Base-by-base conservation (phyloP, 1,140 invertebrate species). In the Oryctes rhinoceros region DNA sequence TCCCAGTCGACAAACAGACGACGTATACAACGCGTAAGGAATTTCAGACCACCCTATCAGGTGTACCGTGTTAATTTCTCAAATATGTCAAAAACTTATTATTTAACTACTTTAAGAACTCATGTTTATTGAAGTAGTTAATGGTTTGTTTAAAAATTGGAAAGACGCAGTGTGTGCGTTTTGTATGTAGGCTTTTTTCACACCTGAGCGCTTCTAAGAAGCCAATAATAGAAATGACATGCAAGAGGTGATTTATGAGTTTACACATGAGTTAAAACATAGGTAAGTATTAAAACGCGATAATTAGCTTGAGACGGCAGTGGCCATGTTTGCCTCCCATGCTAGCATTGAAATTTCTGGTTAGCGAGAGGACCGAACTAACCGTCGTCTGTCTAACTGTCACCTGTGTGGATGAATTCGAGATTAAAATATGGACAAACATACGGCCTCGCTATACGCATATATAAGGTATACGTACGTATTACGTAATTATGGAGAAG, bases 191-290 rank as follows among this genome's bases (percentile, higher is more conserved):
- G 49, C 59, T 39, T 79, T 79, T 79, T 79, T 79, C 78, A 79
- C 78, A 79, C 78, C 78, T 79, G 78, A 24, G 78, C 59, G n/a
- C 78, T 79, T 79, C 78, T 79, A 67, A 62, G 78, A 79, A 79
- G 78, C 78, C 78, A 79, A 79, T 79, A 62, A 79, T 79, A 79
- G 59, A 79, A 79, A 59, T 79, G 78, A 79, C 78, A 79, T 59
- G 53, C 53, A 39, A 67, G 39, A 67, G 78, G 59, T 62, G 53
- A 79, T 79, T 79, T 79, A 79, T 47, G 78, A 79, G 78, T 79
- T 79, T 65, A 79, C 78, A 65, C 15, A 79, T 39, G 59, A 79
- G 59, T 79, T 79, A 79, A 79, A 62, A 79, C 78, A 79, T 79
- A 39, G 78, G 75, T 76, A 76, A 76, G 75, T 76, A 76, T 76